Base-by-base conservation (phyloP, 2,113 vertebrate genomes). In the Colossoma macropomum region DNA sequence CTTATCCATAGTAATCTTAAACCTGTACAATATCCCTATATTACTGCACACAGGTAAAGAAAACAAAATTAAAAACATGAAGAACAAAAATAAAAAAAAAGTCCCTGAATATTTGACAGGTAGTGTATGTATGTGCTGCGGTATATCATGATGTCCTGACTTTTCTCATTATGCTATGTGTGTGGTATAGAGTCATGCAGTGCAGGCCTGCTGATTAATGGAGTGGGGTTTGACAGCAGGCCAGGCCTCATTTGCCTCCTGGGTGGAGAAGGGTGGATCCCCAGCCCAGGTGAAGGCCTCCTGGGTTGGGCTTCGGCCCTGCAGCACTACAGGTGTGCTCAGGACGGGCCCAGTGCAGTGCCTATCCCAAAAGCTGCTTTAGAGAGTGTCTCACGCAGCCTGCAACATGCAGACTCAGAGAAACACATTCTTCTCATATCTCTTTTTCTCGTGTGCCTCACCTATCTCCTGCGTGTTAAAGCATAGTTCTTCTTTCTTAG, bases 281-380 rank as follows among this genome's bases (percentile, higher is more conserved):
- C 87, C 87, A 82, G 71, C 69, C 32, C 81, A 86, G 84, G 70
- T 88, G 87, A 78, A 85, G 75, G 60, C 48, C 75, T 66, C 2
- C n/a, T 28, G 74, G 79, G 72, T 65, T 30, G 69, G 21, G 59
- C 23, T 23, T 9, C 17, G 45, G 28, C 89, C 94, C 93, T 93
- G 86, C 77, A 90, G 92, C 91, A 87, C 38, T 85, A 86, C 94
- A 95, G 93, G 93, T 94, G 94, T 87, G 90, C 88, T 82, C 52
- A 84, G 85, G 48, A 70, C 8, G 69, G 68, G 10, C 32, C 45
- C 3, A 25, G 23, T 59, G 17, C 21, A 16, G 69, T 50, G 19
- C 19, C 32, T 10, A 13, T 17, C 11, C 59, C n/a, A 27, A 50
- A 41, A 15, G 21, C n/a, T 19, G 28, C 50, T 25, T 50, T 62